phyloP scores from a whole-genome alignment of 1,140 invertebrate species.

The Formica exsecta region DNA sequence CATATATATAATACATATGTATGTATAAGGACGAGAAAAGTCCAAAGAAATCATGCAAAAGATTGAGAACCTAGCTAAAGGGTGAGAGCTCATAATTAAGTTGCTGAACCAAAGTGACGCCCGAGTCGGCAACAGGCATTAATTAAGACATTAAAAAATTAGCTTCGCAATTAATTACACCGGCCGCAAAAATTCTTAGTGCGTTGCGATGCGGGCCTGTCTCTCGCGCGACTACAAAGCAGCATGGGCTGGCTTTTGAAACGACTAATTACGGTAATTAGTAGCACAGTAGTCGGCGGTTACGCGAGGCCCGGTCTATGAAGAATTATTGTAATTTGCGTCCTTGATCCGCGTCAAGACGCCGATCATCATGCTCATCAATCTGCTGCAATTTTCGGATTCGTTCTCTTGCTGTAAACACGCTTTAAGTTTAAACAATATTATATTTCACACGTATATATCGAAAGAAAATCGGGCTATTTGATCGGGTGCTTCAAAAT shows the following conservation, averaged over 20 bases:
- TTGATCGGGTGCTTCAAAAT: conserved; percentile 9
- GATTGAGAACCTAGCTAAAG: not conserved
- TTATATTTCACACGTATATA: too few species aligned
- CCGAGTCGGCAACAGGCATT: conserved; percentile 14
- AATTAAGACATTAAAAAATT: conserved; percentile 60
- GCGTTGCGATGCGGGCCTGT: conserved; percentile 18
- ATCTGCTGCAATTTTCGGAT: not conserved
- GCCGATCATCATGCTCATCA: not conserved
- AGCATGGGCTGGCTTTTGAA: conserved; percentile 44
- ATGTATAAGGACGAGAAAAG: not conserved
- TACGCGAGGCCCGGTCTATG: not conserved
- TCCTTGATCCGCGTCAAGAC: conserved; percentile 32
- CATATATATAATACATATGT: too few species aligned
- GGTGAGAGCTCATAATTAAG: conserved; percentile 38
- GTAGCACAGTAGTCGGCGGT: conserved; percentile 35
- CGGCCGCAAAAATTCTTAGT: conserved; percentile 39
- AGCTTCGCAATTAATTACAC: conserved; percentile 50
- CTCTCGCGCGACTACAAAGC: conserved; percentile 26
- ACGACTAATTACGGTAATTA: conserved; percentile 55
- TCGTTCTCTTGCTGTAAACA: not conserved
- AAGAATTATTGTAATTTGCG: conserved; percentile 39
- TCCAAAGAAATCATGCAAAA: not conserved
- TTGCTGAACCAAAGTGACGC: conserved; percentile 10
- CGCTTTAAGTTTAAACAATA: not conserved
- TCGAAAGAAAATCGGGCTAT: not conserved